A percentile compares a stretch with the other conserved stretches of the same genome.
These are phyloP conservation scores for Heliconius eleuchia DNA, from an alignment of 1,140 invertebrate species.

Conservation along the genomic window DNA sequence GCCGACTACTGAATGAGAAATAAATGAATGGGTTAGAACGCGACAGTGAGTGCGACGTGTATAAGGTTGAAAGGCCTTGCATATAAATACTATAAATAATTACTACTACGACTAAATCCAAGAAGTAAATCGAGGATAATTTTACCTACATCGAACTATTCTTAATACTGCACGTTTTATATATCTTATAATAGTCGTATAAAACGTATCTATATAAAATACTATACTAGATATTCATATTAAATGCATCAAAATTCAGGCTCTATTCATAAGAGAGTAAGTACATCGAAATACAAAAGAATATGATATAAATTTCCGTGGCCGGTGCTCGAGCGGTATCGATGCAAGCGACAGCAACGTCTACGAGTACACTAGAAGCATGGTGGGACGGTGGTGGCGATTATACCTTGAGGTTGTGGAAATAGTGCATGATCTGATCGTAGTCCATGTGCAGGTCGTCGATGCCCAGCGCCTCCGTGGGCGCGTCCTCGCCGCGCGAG, in stretches of 20 bases:
- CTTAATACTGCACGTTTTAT: conserved; percentile 67
- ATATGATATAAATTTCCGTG: conserved; percentile 48
- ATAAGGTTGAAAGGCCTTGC: conserved; percentile 30
- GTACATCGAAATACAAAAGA: conserved; percentile 61
- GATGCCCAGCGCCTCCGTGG: conserved; percentile 83
- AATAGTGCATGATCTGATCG: conserved; percentile 98
- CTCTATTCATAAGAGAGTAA: conserved; percentile 77
- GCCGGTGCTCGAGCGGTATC: conserved; percentile 47
- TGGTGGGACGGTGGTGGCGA: conserved; percentile 63
- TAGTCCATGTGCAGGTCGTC: conserved; percentile 96
- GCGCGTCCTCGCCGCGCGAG: conserved; percentile 77
- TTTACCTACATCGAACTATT: conserved; percentile 57
- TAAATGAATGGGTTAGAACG: conserved; percentile 47
- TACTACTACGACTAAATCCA: conserved; percentile 21
- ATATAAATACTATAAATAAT: conserved; percentile 12
- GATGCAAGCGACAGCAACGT: conserved; percentile 71
- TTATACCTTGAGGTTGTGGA: conserved; percentile 96
- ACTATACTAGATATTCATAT: conserved; percentile 64
- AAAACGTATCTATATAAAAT: conserved; percentile 77
- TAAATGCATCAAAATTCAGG: conserved; percentile 80
- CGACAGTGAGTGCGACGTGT: conserved; percentile 41
- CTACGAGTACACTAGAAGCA: conserved; percentile 69
- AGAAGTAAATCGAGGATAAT: conserved; percentile 33
- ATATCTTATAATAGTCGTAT: conserved; percentile 72
- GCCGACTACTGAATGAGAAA: conserved; percentile 64